Conservation (phyloP, 2,113 vertebrate genomes). For the Lepisosteus osseus region DNA sequence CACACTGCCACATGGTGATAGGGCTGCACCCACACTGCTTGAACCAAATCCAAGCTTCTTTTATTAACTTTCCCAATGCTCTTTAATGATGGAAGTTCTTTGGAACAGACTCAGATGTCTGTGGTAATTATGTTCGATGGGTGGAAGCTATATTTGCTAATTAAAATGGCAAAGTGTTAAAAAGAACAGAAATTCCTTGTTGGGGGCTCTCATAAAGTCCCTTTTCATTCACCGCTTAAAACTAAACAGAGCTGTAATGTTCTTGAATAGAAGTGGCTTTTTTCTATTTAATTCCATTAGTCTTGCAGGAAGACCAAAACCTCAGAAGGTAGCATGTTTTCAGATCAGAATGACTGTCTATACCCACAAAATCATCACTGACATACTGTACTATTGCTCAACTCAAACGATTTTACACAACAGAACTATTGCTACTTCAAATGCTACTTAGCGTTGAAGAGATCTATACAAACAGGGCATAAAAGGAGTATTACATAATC, state of each 20-base stretch:
- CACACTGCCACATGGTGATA: background rate
- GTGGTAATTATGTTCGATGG: conserved; percentile 8
- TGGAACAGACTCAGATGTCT: conserved; percentile 27
- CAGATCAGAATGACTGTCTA: no score
- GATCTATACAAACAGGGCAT: no score
- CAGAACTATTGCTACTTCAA: no score
- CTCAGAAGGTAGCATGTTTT: no score
- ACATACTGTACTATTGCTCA: no score
- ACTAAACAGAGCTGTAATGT: background rate
- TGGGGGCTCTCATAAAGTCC: conserved; percentile 13
- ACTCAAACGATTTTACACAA: no score
- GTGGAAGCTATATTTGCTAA: conserved; percentile 25
- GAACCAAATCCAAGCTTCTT: conserved; percentile 32
- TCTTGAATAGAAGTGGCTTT: background rate
- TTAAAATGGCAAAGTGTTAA: conserved; percentile 34
- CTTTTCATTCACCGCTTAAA: conserved; percentile 6
- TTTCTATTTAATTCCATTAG: no score
- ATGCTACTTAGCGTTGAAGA: no score
- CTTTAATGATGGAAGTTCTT: conserved; percentile 37
- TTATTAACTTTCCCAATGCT: conserved; percentile 34
- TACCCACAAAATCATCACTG: no score
- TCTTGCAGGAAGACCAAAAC: no score
- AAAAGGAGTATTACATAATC: no score
- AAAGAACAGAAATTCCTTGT: conserved; percentile 16
- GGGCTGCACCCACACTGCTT: background rate